Conservation (phyloP, 2,113 vertebrate genomes). For the Cathartes aura region DNA sequence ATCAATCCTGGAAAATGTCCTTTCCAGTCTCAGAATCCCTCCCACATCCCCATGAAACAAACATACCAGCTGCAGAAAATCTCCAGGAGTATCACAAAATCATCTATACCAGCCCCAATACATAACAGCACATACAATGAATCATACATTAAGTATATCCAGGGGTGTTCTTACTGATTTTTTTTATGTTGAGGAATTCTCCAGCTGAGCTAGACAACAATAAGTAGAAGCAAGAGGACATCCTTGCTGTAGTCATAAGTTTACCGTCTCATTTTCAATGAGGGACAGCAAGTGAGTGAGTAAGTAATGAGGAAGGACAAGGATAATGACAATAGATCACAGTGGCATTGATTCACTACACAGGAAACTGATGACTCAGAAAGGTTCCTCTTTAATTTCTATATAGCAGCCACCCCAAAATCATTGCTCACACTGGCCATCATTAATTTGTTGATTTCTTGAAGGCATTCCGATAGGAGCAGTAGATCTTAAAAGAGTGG, state of each 20-base stretch:
- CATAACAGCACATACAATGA: neutral
- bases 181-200: neutral
- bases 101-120: neutral
- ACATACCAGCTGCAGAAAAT: neutral
- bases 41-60: neutral
- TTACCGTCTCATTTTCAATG: constrained; percentile 33
- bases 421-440: neutral
- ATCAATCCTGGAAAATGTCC: neutral
- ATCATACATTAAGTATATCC: neutral
- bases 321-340: constrained; percentile 33
- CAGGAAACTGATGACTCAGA: constrained; percentile 18
- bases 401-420: neutral
- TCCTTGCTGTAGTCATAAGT: neutral
- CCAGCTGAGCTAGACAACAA: neutral
- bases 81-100: neutral
- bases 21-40: neutral
- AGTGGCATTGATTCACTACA: constrained; percentile 30
- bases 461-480: neutral
- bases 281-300: constrained; percentile 14
- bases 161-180: neutral
- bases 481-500: constrained; percentile 20
- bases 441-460: constrained; percentile 28
- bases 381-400: constrained; percentile 35
- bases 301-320: constrained; percentile 28
- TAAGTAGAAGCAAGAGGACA: neutral